These are phyloP conservation scores for Heterodera carotae DNA, from an alignment of 1,140 invertebrate genomes.

Conservation along the genomic window DNA sequence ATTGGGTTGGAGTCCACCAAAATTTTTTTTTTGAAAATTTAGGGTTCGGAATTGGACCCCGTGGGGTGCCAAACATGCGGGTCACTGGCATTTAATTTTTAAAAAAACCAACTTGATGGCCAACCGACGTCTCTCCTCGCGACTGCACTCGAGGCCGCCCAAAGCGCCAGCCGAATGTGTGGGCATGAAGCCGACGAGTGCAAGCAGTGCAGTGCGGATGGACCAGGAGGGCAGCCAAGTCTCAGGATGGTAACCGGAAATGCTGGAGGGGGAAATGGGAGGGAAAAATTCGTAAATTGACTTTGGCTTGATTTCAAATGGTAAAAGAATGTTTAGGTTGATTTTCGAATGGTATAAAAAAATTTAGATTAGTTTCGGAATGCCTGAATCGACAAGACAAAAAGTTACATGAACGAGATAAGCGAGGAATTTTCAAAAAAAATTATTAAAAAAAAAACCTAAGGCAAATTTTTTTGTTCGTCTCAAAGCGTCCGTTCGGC, in stretches of 20 bases:
- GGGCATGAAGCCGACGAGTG: slow-evolving; percentile 90
- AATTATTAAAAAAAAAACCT: slow-evolving; percentile 12
- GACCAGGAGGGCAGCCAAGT: slow-evolving; percentile 77
- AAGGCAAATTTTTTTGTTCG: slow-evolving; percentile 90
- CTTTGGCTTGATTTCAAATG: background rate
- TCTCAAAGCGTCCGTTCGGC: slow-evolving; percentile 92
- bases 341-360: too few relatives aligned
- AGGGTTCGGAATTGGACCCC: too few relatives aligned
- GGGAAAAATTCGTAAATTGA: background rate
- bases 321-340: background rate
- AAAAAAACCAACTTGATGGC: slow-evolving; percentile 74
- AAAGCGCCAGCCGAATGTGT: slow-evolving; percentile 78
- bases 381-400: too few relatives aligned
- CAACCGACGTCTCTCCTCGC: slow-evolving; percentile 79
- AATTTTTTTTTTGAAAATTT: too few relatives aligned
- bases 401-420: too few relatives aligned
- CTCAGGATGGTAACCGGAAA: slow-evolving; percentile 94
- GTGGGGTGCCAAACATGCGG: too few relatives aligned
- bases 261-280: slow-evolving; percentile 70
- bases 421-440: too few relatives aligned
- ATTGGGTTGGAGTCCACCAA: too few relatives aligned
- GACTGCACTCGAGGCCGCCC: slow-evolving; percentile 83
- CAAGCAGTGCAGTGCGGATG: slow-evolving; percentile 86
- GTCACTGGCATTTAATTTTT: slow-evolving; percentile 1
- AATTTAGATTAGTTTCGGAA: background rate